Percentiles rank a stretch among this genome's conserved stretches.
phyloP scores from a whole-genome alignment of 2,113 vertebrate species.

The Chionis minor region DNA sequence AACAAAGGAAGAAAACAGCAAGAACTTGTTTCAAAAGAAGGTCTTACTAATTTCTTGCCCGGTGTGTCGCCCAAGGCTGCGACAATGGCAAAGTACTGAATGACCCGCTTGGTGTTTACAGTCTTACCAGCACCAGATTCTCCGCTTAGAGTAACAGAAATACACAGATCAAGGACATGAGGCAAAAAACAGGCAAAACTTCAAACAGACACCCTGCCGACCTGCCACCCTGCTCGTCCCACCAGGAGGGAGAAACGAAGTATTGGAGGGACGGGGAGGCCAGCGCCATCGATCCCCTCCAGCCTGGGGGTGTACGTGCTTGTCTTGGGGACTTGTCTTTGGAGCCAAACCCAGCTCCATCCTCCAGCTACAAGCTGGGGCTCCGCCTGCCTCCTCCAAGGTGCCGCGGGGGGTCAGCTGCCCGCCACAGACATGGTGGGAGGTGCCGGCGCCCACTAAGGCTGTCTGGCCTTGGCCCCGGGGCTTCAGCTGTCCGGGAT shows the following conservation, averaged over 20 bases:
- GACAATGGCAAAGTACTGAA: conserved; percentile 98
- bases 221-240: neutral
- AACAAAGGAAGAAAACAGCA: conserved; percentile 45
- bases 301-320: neutral
- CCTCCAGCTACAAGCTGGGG: neutral
- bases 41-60: conserved; percentile 86
- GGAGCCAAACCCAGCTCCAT: neutral
- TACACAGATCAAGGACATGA: conserved; percentile 75
- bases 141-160: conserved; percentile 89
- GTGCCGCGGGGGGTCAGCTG: neutral
- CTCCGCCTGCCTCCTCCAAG: neutral
- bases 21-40: conserved; percentile 54
- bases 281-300: rapidly evolving
- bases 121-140: conserved; percentile 98
- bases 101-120: conserved; percentile 97
- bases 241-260: neutral
- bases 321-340: neutral
- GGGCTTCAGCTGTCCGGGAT: conserved; percentile 26
- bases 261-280: rapidly evolving
- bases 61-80: conserved; percentile 90
- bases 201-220: neutral
- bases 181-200: conserved; percentile 46
- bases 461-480: neutral
- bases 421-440: neutral
- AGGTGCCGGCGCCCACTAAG: neutral